Base-by-base conservation (phyloP, 2,113 vertebrate genomes). In the Suricata suricatta region DNA sequence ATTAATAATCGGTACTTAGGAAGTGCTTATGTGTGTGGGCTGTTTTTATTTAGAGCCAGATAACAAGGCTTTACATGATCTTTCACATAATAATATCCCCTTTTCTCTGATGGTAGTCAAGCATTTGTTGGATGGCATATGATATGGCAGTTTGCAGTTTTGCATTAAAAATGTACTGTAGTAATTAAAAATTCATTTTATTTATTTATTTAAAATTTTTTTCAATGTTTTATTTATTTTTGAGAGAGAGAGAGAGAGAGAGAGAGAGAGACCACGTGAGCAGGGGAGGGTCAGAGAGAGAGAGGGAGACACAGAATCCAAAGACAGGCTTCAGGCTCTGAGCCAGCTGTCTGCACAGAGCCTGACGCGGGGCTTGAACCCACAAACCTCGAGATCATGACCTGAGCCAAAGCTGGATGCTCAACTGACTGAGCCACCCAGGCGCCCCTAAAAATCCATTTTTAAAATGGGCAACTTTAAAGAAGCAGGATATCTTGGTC, bases 1-100 rank as follows among this genome's bases (percentile, higher is more conserved):
- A 85, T 92, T 93, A 96, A 90, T 96, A 54, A 88, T 94, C 95
- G 44, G 72, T 90, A 90, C 96, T 97, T 94, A 77, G 81, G 38
- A 97, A 94, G 27, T 97, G 44, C 80, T 90, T 83, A 23, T 35
- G 8, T 74, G 47, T 82, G 29, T 13, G 88, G 41, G 66, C 31
- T 74, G 35, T 92, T 96, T 66, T 96, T 94, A 13, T 35, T 76
- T 76, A 95, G 92, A 97, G 76, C 41, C 57, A 80, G 88, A 77
- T 64, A 90, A 66, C 64, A 82, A 81, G n/a, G 21, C 31, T 95
- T 93, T 88, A 69, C 29, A 52, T 95, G 96, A 77, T 7, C 14
- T 83, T 66, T 44, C 72, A 33, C 4, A 11, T 79, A 89, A 11
- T 72, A 89, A 31, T 95, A 47, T 38, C 60, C 96, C 72, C 88